Conservation (phyloP, 1,140 invertebrate species). For the Neodiprion fabricii region DNA sequence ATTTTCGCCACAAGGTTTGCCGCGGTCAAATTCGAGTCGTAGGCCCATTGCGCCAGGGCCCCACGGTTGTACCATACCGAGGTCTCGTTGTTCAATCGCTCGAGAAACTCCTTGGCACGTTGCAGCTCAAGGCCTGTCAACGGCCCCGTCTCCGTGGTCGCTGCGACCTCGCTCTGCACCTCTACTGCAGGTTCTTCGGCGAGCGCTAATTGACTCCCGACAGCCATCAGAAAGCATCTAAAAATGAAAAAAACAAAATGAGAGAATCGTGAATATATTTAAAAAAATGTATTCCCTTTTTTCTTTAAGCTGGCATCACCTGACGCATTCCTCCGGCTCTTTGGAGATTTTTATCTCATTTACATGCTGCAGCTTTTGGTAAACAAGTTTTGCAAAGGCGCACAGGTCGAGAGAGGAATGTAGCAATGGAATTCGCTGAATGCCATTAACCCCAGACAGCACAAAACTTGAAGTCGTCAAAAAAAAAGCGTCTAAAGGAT, state of each 20-base stretch:
- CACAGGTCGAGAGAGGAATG: too few species aligned
- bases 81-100: slow-evolving; percentile 65
- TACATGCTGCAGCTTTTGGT: too few species aligned
- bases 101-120: slow-evolving; percentile 65
- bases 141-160: slow-evolving; percentile 10
- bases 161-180: slow-evolving; percentile 10
- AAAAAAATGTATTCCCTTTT: too few species aligned
- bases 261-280: too few species aligned
- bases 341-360: too few species aligned
- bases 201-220: neutral
- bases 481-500: too few species aligned
- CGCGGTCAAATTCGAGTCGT: slow-evolving; percentile 77
- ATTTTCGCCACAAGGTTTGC: slow-evolving; percentile 69
- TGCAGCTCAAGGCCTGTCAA: neutral
- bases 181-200: neutral
- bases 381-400: too few species aligned
- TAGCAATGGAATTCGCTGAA: too few species aligned
- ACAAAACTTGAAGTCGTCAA: too few species aligned
- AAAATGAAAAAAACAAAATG: neutral
- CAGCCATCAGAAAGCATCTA: slow-evolving; percentile 27
- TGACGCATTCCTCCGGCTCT: too few species aligned
- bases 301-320: too few species aligned
- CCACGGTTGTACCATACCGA: slow-evolving; percentile 65
- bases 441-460: too few species aligned
- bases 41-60: slow-evolving; percentile 70